phyloP scores from a whole-genome alignment of 2,113 vertebrate genomes.

The Anolis sagrei region DNA sequence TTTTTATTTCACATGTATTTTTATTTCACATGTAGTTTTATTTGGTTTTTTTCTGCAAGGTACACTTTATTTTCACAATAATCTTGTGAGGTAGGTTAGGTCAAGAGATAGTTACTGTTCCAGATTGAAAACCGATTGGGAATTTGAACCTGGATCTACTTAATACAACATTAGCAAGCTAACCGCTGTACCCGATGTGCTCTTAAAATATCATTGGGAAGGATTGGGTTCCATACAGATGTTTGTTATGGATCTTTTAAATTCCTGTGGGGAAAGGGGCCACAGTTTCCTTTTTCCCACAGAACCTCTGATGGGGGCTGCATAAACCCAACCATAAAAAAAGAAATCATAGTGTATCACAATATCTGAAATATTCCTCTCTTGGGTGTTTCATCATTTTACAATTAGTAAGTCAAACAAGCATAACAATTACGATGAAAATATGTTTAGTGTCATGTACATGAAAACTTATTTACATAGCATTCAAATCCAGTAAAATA shows the following conservation, averaged over 20 bases:
- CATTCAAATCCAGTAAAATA: not conserved
- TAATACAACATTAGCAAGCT: not conserved
- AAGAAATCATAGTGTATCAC: not conserved
- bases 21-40: not conserved
- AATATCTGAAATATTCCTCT: not conserved
- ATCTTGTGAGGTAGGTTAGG: not conserved
- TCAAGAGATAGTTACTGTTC: not conserved
- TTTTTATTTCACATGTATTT: not conserved
- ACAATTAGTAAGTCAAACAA: constrained; percentile 5
- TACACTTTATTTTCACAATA: not conserved
- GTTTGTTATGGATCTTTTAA: not conserved
- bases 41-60: not conserved
- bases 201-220: not conserved
- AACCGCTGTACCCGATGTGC: not conserved
- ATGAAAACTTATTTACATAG: not conserved
- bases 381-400: not conserved
- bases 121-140: not conserved
- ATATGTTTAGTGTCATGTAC: not conserved
- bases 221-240: not conserved
- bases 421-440: not conserved
- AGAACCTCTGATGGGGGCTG: not conserved
- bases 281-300: not conserved
- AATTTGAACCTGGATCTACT: not conserved
- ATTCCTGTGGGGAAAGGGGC: not conserved
- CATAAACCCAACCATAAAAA: not conserved